Evolutionary conservation across 1,140 invertebrate species (phyloP), one percentile per base, ranked within the genome.

Genomic region (Apis mellifera): DNA sequence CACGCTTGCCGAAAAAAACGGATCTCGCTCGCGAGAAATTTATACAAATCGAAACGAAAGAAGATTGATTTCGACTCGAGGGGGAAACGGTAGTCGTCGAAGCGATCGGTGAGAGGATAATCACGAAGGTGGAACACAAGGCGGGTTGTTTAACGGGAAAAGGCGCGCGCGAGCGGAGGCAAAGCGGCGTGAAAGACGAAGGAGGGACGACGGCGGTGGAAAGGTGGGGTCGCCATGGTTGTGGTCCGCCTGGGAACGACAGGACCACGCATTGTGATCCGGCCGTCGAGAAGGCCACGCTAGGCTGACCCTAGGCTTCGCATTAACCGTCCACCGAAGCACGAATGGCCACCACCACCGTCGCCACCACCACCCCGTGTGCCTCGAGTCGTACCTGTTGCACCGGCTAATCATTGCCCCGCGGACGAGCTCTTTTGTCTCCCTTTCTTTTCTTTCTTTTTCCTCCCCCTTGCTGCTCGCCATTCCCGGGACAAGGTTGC

Each of bases 191-290:
- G 50, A 81, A 74, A 70, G 62, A 76, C 48, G 78, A 69, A 48
- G 65, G 69, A 78, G 55, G 79, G 70, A 52, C 71, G 7, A 52
- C 71, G 5, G 13, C 23, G 5, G 78, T 72, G 72, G 70, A 26
- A 72, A 84, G 90, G 91, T 92, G 91, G 92, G 92, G 89, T 92
- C 93, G 92, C 92, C 90, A 93, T 92, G 93, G 90, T 93, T 86
- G 91, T 93, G 91, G 92, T 93, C 93, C 89, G 92, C 93, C 93
- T 94, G 93, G 93, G 93, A 94, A 94, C 93, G 90, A 89, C 86
- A 90, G 89, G 88, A 89, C 88, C 86, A 87, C 90, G 90, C 90
- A 92, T 92, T 91, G 92, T 92, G 90, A 90, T 90, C 90, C 85
- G 83, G 84, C 86, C 83, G 85, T 81, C 87, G 89, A 91, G 89